These are phyloP conservation scores for Heliconius eleuchia DNA, from an alignment of 1,140 invertebrate genomes.

Conservation along the genomic window DNA sequence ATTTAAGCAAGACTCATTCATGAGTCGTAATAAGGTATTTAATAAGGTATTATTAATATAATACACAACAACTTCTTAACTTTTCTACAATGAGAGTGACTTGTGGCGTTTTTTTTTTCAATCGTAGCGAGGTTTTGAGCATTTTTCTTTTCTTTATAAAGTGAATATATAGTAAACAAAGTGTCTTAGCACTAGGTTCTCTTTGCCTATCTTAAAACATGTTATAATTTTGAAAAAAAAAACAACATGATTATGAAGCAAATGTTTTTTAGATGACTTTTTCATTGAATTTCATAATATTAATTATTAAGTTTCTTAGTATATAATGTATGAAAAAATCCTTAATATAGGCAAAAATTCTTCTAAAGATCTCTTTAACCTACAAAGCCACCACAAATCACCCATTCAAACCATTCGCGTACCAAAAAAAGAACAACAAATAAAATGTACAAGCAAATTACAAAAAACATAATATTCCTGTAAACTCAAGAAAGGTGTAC, in stretches of 20 bases:
- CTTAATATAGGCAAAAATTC: background rate
- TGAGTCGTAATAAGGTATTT: constrained; percentile 32
- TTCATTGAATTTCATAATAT: too few relatives aligned
- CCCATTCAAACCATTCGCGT: constrained; percentile 36
- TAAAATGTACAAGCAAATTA: constrained; percentile 48
- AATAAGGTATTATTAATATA: constrained; percentile 27
- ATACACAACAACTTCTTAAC: constrained; percentile 44
- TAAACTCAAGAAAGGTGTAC: constrained; percentile 25
- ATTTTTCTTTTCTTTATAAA: background rate
- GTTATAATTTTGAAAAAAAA: too few relatives aligned
- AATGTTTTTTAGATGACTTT: too few relatives aligned
- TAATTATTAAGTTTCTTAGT: too few relatives aligned
- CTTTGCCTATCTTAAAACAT: background rate
- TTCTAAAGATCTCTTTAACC: background rate
- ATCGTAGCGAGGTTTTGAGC: constrained; percentile 6
- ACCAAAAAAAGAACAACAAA: constrained; percentile 46
- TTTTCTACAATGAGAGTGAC: constrained; percentile 29
- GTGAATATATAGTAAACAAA: background rate
- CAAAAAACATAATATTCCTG: constrained; percentile 27
- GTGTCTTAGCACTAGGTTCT: background rate
- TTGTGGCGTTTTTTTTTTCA: constrained; percentile 26
- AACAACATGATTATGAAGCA: too few relatives aligned
- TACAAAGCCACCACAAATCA: constrained; percentile 24
- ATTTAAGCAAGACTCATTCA: constrained; percentile 29
- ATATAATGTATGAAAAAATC: background rate